Base-by-base conservation (phyloP, 2,797 vertebrate genomes). In the Spatula versicolor region DNA sequence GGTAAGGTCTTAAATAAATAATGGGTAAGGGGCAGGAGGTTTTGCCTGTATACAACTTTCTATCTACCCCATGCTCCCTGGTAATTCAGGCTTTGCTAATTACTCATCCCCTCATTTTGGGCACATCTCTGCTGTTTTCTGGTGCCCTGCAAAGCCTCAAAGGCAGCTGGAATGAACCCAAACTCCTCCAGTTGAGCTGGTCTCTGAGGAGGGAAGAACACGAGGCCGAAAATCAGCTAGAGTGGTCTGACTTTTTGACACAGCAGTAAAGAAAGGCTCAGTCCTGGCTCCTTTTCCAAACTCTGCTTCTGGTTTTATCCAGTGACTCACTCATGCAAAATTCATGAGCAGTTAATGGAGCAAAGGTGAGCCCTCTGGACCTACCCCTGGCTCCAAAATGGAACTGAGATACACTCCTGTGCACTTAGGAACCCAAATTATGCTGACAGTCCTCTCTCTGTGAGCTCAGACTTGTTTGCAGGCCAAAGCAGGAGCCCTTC, bases 301-400 rank as follows among this genome's bases (percentile, higher is more conserved):
- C 46, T 14, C 6, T 31, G 9, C 18, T 77, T 60, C 63, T 76
- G 37, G 15, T 26, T 67, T 78, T 74, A 67, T 41, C 26, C 62
- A 33, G 25, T 78, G 85, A 76, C 50, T 80, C 85, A 83, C 21
- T 86, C 64, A 76, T 80, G 43, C 31, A 91, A 76, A 89, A 95
- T 64, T 50, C 74, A 76, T 71, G 25, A 89, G 43, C 26, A 39
- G 55, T 6, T 17, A 13, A 41, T 93, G 63, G 50, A 92, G 58
- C 28, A 50, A 86, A 55, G 56, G 31, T 43, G 67, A 93, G 23
- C 21, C 52, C 73, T 79, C 63, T 37, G 33, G 37, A 21, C 54
- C 83, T 86, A 55, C 17, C 21, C 26, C 3, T 84, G 63, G 33
- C 25, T 23, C 63, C 55, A 6, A 63, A 82, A 74, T 1, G 12